Evolutionary conservation across 92 coral and sea anemone genomes (phyloP), one percentile per base, ranked within the genome.

Genomic region (Phenganax stokvisi): DNA sequence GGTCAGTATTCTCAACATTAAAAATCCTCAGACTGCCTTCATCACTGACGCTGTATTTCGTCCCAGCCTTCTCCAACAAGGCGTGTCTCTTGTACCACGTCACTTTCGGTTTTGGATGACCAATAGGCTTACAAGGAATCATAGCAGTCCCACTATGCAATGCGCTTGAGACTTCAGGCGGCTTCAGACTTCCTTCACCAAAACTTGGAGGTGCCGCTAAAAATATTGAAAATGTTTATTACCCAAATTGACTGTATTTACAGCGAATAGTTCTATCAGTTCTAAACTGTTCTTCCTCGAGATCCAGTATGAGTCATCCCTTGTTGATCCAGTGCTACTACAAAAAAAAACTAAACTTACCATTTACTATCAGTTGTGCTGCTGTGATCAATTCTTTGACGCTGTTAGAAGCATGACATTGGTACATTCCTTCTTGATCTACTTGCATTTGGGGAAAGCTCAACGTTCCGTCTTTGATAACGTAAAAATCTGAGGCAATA

Each of bases 351-450:
- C 67, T 28, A 15, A 61, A 61, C n/a, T 17, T 83, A 91, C 96
- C 96, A 72, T 93, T 89, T 30, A 91, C 97, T 11, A 64, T 84
- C 8, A 93, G 85, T 64, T 88, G 89, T 52, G 90, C 88, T 51
- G 88, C 87, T 17, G 97, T 80, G 71, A 85, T 81, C 58, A 90
- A 54, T 55, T 89, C 89, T 10, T 93, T 96, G 70, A 91, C 92
- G 51, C 75, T 87, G 71, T 93, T 93, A 6, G 86, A 74, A 11
- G 84, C 97, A 17, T 88, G 87, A 61, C 98, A 93, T 79, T 93
- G 98, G 57, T 93, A 93, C 86, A 93, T 90, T 37, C 98, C 98
- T n/a, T 83, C 85, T 37, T 93, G 91, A 5, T 52, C 58, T 56
- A 72, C 80, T 37, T 60, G 77, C 51, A 93, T 76, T 56, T 54